These are phyloP conservation scores for Cantharis flavilabris DNA, from an alignment of 2,888 invertebrate genomes.

Conservation along the genomic window DNA sequence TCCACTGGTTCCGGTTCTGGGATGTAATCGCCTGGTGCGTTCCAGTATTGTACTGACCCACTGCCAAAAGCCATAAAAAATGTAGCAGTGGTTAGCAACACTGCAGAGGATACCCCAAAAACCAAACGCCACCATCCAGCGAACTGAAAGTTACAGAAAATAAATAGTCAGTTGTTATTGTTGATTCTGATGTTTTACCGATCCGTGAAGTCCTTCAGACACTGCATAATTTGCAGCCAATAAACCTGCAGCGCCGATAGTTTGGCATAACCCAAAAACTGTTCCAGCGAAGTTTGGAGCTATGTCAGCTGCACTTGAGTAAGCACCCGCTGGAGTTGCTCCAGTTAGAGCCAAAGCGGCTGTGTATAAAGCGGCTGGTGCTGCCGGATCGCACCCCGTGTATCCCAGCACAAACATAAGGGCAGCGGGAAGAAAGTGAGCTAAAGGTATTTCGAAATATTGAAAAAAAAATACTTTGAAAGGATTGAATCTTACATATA, in stretches of 20 bases:
- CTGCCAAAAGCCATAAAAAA: slow-evolving; percentile 63
- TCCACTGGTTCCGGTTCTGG: slow-evolving; percentile 49
- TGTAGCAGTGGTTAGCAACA: slow-evolving; percentile 60
- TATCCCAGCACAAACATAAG: slow-evolving; percentile 64
- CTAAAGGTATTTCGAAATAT: slow-evolving; percentile 44
- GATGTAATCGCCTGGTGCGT: slow-evolving; percentile 49
- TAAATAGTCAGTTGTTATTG: background rate
- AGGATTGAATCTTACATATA: slow-evolving; percentile 53
- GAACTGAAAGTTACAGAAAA: slow-evolving; percentile 52
- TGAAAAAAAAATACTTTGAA: no score
- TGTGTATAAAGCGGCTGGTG: slow-evolving; percentile 62
- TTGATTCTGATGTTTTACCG: slow-evolving; percentile 51
- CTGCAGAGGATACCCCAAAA: slow-evolving; percentile 63
- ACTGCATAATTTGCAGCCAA: slow-evolving; percentile 63
- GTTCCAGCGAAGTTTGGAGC: slow-evolving; percentile 61
- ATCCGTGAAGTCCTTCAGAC: slow-evolving; percentile 62
- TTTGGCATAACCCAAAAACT: slow-evolving; percentile 59
- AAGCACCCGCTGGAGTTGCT: slow-evolving; percentile 62
- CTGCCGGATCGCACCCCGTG: slow-evolving; percentile 62
- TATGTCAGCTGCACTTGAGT: slow-evolving; percentile 64
- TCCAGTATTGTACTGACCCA: slow-evolving; percentile 65
- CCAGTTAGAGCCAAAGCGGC: slow-evolving; percentile 62
- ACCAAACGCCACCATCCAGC: slow-evolving; percentile 64
- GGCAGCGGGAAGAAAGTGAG: slow-evolving; percentile 63
- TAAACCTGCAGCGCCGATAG: slow-evolving; percentile 61